Evolutionary conservation across 2,113 vertebrate genomes (phyloP).

Genomic region (Rhagologus leucostigma): DNA sequence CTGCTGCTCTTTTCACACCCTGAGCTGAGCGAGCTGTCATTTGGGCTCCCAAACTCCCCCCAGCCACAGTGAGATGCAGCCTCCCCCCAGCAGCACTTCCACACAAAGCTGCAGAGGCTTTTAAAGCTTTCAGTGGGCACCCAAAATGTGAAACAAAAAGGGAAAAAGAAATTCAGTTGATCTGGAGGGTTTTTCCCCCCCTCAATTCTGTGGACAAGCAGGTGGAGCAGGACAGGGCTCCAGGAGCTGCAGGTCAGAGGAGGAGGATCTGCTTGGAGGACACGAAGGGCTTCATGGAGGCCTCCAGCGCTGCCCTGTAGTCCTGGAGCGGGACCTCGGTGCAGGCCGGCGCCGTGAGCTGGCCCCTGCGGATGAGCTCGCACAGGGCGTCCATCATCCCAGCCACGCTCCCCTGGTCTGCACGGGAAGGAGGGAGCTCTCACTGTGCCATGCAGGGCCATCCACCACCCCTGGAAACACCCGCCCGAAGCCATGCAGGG

Average conservation of each 20-base stretch:
- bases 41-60: not conserved
- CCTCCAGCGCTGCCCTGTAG: slow-evolving; percentile 77
- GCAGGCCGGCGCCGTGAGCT: slow-evolving; percentile 78
- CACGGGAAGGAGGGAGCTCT: not conserved
- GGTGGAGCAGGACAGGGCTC: not conserved
- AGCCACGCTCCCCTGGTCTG: slow-evolving; percentile 61
- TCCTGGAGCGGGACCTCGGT: slow-evolving; percentile 76
- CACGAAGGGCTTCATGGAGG: slow-evolving; percentile 80
- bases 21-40: rapidly evolving
- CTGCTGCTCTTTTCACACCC: not conserved
- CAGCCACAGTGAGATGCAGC: not conserved
- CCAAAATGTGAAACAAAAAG: not conserved
- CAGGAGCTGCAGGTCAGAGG: slow-evolving; percentile 69
- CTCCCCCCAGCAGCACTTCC: not conserved
- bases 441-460: not conserved
- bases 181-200: not conserved
- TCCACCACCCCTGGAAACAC: rapidly evolving
- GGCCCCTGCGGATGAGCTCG: slow-evolving; percentile 77
- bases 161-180: not conserved
- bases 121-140: not conserved
- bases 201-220: not conserved
- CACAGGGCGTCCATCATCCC: slow-evolving; percentile 84
- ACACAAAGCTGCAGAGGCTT: not conserved
- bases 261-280: slow-evolving; percentile 89
- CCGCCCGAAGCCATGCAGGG: rapidly evolving